Evolutionary conservation across 2,888 invertebrate genomes (phyloP), one percentile per base, ranked within the genome.

Genomic region (Parasteatoda lunata): DNA sequence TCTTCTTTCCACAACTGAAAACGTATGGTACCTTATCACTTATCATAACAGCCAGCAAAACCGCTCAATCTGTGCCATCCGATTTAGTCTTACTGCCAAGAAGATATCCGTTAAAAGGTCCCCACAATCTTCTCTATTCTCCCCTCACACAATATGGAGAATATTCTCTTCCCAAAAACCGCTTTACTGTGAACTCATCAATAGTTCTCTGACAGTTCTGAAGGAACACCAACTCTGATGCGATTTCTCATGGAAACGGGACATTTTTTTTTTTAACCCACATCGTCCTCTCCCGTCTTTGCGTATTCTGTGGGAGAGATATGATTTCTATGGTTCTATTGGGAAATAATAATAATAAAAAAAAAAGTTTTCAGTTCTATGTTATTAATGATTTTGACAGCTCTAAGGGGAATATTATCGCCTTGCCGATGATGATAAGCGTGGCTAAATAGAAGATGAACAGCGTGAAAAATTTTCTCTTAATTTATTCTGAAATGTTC

Each of bases 141-240:
- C 45, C 68, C 45, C 15, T 68, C 15, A 30, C 68, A 15, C 45
- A 15, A 15, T n/a, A 30, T 11, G 72, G 9, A 45, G 30, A 52
- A 15, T 9, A 52, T 47, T 54, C 48, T 9, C 64, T 48, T 64
- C 73, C 72, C 48, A 73, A 80, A 72, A 71, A 65, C 65, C 72
- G 66, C 51, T 68, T n/a, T 47, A 47, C 51, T 81, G 82, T 76
- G 82, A 82, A 82, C 69, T 82, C 82, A 76, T 82, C 82, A 82
- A 82, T 76, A 70, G 72, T 59, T 76, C 76, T 52, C 52, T 82
- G 82, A 82, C 76, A 69, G 48, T 70, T 51, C 47, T 82, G 76
- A 81, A 82, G 49, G 76, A 70, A 76, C 54, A 81, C 66, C 9
- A 59, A 59, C 73, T 73, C 68, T 15, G 68, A 76, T 52, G 76